Percentiles rank a stretch among this genome's conserved stretches.
Evolutionary conservation across 2,797 vertebrate genomes (phyloP).

Genomic region (Phoebastria nigripes): DNA sequence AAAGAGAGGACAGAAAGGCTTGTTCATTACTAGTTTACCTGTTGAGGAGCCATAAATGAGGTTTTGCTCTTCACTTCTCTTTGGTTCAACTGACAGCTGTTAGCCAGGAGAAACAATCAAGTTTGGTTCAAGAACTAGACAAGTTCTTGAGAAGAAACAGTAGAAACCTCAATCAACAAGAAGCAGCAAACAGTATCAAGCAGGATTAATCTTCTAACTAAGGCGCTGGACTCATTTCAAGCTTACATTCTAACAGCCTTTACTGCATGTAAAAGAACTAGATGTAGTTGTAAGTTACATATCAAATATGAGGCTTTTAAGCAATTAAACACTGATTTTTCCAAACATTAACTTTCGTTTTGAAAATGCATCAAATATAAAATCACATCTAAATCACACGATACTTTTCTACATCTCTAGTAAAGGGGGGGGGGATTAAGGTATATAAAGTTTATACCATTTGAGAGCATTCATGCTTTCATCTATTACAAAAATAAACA

Average conservation of each 20-base stretch:
- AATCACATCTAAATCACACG: background rate
- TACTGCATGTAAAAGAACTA: background rate
- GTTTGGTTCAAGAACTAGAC: background rate
- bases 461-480: background rate
- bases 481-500: background rate
- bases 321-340: background rate
- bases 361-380: background rate
- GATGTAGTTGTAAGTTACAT: background rate
- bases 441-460: background rate
- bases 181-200: background rate
- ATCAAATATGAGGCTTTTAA: background rate
- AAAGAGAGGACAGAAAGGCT: background rate
- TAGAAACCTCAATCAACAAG: background rate
- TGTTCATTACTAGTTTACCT: background rate
- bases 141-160: background rate
- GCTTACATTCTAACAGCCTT: background rate
- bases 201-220: background rate
- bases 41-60: background rate
- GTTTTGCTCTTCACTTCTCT: background rate
- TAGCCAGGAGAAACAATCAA: background rate
- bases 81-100: background rate
- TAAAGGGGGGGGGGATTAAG: background rate
- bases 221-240: background rate
- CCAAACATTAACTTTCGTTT: background rate
- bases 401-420: background rate